Percentiles rank a stretch among this genome's conserved stretches.
These are phyloP conservation scores for Drosophila testacea DNA, from an alignment of 2,888 invertebrate species.

Conservation along the genomic window DNA sequence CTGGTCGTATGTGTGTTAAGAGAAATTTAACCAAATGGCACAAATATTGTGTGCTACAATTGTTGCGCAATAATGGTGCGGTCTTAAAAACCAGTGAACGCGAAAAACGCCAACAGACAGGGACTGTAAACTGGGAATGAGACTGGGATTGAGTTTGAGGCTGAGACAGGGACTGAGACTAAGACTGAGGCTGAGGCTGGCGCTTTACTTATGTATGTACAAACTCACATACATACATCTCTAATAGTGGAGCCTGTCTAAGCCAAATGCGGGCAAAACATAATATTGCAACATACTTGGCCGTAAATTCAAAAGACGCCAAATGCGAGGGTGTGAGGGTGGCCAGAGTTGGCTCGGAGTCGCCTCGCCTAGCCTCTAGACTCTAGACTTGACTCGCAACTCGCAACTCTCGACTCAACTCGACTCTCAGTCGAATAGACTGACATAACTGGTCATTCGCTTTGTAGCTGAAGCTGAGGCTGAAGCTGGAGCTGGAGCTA, in stretches of 20 bases:
- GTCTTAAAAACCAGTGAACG: constrained; percentile 53
- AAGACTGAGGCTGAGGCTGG: constrained; percentile 30
- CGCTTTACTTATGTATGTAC: constrained; percentile 42
- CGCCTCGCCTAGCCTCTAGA: constrained; percentile 46
- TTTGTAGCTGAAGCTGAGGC: constrained; percentile 47
- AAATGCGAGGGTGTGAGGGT: constrained; percentile 75
- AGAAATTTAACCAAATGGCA: constrained; percentile 79
- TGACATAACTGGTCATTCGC: constrained; percentile 81
- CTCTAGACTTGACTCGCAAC: no score
- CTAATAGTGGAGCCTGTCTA: constrained; percentile 62
- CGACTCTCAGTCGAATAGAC: constrained; percentile 61
- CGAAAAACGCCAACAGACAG: constrained; percentile 46
- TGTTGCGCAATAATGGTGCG: constrained; percentile 71
- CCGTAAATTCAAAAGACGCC: constrained; percentile 66
- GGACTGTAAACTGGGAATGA: constrained; percentile 30
- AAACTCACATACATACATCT: constrained; percentile 38
- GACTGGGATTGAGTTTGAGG: constrained; percentile 16
- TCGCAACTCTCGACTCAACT: constrained; percentile 26
- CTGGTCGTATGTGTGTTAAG: constrained; percentile 64
- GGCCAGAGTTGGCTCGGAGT: constrained; percentile 53
- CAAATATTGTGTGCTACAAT: constrained; percentile 72
- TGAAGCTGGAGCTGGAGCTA: constrained; percentile 66
- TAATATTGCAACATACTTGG: constrained; percentile 77
- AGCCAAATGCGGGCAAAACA: constrained; percentile 79
- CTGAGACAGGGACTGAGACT: constrained; percentile 16